Evolutionary conservation across 2,797 vertebrate species (phyloP).

Genomic region (Sparidentex hasta): DNA sequence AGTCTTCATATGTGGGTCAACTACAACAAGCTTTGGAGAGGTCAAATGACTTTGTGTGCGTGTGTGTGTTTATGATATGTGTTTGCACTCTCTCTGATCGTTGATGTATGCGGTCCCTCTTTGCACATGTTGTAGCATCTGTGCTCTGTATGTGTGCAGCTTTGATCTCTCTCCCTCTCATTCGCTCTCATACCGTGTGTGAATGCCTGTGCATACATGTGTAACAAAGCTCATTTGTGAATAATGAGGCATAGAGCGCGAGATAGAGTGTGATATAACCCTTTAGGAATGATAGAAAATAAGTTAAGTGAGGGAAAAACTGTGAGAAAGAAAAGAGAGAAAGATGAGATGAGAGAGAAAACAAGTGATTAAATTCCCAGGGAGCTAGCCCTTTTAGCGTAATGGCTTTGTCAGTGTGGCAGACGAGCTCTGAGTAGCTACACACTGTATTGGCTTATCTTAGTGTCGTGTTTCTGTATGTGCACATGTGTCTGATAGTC

Average conservation of each 20-base stretch:
- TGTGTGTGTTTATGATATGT: conserved; percentile 45
- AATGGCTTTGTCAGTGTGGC: conserved; percentile 71
- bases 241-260: conserved; percentile 72
- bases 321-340: conserved; percentile 33
- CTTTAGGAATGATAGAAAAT: conserved; percentile 66
- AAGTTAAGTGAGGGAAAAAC: conserved; percentile 45
- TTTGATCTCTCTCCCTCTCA: conserved; percentile 57
- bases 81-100: conserved; percentile 57
- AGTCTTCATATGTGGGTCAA: conserved; percentile 76
- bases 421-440: conserved; percentile 45
- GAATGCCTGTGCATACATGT: conserved; percentile 55
- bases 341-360: conserved; percentile 64
- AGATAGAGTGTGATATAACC: conserved; percentile 64
- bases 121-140: conserved; percentile 66
- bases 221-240: conserved; percentile 76
- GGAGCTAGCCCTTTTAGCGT: conserved; percentile 75
- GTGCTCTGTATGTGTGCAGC: conserved; percentile 53
- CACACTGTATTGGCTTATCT: conserved; percentile 44
- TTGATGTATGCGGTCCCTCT: conserved; percentile 53
- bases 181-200: conserved; percentile 26
- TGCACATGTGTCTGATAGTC: neutral
- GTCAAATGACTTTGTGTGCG: conserved; percentile 50
- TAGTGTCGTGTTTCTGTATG: neutral
- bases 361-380: conserved; percentile 74
- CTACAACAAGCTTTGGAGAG: conserved; percentile 54